A percentile compares a stretch with the other conserved stretches of the same genome.
phyloP scores from a whole-genome alignment of 2,888 invertebrate species.

The Ramazzottius varieornatus region DNA sequence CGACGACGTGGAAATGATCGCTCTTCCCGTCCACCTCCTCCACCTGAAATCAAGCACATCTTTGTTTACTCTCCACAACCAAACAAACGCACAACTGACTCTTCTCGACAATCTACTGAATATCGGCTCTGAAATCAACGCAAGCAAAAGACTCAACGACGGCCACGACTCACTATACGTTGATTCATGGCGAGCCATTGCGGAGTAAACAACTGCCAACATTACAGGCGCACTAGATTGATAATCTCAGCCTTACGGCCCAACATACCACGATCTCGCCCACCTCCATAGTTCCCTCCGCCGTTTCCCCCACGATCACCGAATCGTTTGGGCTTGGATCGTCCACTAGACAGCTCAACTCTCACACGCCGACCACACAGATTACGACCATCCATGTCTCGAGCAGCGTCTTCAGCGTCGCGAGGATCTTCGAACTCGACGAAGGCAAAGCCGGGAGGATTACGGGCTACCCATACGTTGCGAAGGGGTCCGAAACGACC shows the following conservation, averaged over 20 bases:
- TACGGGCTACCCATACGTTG: conserved; percentile 21
- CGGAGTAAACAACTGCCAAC: no score
- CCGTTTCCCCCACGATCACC: background rate
- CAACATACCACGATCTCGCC: no score
- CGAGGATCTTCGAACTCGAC: conserved; percentile 64
- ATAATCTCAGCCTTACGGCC: no score
- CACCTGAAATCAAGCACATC: no score
- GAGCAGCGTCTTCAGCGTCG: conserved; percentile 59
- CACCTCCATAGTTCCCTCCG: background rate
- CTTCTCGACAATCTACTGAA: no score
- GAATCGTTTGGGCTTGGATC: conserved; percentile 20
- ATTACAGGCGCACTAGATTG: no score
- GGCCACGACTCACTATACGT: no score
- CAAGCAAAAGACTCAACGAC: no score
- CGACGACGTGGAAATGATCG: background rate
- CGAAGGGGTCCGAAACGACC: conserved; percentile 14
- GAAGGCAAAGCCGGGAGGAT: conserved; percentile 43
- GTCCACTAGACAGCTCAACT: conserved; percentile 72
- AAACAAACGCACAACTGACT: no score
- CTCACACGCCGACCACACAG: conserved; percentile 63
- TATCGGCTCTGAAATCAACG: no score
- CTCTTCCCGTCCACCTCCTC: background rate
- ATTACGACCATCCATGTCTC: conserved; percentile 43
- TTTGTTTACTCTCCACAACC: no score
- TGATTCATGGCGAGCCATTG: no score